Base-by-base conservation (phyloP, 1,140 invertebrate genomes). In the Brachionus koreanus region DNA sequence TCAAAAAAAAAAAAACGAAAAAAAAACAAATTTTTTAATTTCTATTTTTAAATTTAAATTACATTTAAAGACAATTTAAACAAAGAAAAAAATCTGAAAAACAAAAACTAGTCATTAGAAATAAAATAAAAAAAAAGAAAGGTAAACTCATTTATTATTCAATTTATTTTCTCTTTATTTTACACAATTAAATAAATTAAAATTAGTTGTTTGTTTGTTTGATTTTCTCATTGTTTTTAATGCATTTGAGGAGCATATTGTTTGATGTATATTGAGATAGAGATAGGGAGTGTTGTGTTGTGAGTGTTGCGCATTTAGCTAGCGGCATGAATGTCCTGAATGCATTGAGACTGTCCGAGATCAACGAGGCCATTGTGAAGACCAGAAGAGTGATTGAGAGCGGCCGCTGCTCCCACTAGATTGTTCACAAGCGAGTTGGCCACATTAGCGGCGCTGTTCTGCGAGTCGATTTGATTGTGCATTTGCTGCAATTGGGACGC, bases 311-410 rank as follows among this genome's bases (percentile, higher is more conserved):
- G 10, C 16, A 74, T 10, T 74, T 74, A 79, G 39, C 76, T 79
- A 61, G 76, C 61, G 3, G 76, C 76, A 61, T 79, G 76, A 23
- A 79, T 79, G 49, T 79, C 76, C 57, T 79, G 76, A 33, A 79
- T 79, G 39, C 76, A 79, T 37, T 65, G 33, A 5, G 76, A 79
- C 57, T 79, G 76, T 79, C 76, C 76, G 35, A 79, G 35, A 65
- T 79, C 76, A 39, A 79, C 76, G 19, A 79, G 49, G 19, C 76
- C 76, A 43, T 79, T 79, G 29, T 79, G 76, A 23, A 79, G 69
- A 74, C 69, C 69, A 74, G 69, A 43, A n/a, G 65, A 39, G 19
- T 69, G 65, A 42, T 69, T 69, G 35, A 69, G 65, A 19, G 69
- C 69, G 16, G 69, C 42, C 0, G 69, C 69, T 25, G 69, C 69